phyloP scores from a whole-genome alignment of 2,888 invertebrate species.

The Shargacucullia verbasci region DNA sequence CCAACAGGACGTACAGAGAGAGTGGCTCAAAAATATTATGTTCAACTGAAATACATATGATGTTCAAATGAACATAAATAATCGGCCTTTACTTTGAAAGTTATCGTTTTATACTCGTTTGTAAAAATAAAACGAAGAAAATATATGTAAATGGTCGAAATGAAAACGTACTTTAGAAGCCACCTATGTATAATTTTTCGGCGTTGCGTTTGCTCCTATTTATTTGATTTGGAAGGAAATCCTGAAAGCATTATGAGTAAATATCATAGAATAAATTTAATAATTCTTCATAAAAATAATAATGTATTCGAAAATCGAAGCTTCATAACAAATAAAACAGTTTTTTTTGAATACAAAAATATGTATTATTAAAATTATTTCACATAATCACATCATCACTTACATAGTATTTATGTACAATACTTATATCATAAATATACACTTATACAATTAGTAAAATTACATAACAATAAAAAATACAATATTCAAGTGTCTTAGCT shows the following conservation, averaged over 20 bases:
- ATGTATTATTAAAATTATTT: slow-evolving; percentile 29
- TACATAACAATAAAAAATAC: slow-evolving; percentile 18
- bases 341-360: slow-evolving; percentile 4
- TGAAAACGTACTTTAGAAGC: not conserved
- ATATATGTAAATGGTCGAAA: slow-evolving; percentile 3
- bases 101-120: not conserved
- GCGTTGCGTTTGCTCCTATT: not conserved
- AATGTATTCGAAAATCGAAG: not conserved
- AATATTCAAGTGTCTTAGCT: slow-evolving; percentile 7
- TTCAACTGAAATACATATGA: slow-evolving; percentile 11
- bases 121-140: not conserved
- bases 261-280: too few species aligned
- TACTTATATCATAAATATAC: slow-evolving; percentile 36
- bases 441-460: slow-evolving; percentile 30
- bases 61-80: slow-evolving; percentile 1
- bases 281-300: too few species aligned
- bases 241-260: too few species aligned
- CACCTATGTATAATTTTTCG: not conserved
- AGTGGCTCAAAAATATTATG: slow-evolving; percentile 52
- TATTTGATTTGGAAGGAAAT: not conserved
- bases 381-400: slow-evolving; percentile 27
- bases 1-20: slow-evolving; percentile 39
- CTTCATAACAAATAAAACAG: slow-evolving; percentile 12
- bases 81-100: slow-evolving; percentile 4
- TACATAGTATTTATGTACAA: slow-evolving; percentile 53